phyloP scores from a whole-genome alignment of 2,113 vertebrate genomes.

The Cinclus mexicanus region DNA sequence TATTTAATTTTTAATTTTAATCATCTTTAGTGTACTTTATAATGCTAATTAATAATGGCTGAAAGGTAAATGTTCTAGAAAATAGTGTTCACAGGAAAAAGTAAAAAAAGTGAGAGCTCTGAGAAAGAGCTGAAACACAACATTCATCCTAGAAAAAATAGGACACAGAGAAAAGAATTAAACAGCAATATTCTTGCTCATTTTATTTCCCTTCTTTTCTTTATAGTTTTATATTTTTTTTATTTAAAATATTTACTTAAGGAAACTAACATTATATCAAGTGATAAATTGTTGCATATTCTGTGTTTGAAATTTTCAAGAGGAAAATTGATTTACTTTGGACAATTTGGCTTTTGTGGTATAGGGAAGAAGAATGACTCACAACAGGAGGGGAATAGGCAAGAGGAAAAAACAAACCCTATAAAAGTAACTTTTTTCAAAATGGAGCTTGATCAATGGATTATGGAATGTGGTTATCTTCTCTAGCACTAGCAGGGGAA shows the following conservation, averaged over 20 bases:
- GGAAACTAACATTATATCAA: background rate
- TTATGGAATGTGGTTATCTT: background rate
- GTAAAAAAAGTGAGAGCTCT: background rate
- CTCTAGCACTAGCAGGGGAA: slow-evolving; percentile 19
- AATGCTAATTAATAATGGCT: background rate
- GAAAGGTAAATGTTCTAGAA: background rate
- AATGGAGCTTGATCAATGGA: slow-evolving; percentile 14
- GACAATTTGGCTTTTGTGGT: background rate
- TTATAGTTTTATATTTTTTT: background rate
- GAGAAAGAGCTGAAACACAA: background rate
- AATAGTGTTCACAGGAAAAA: background rate
- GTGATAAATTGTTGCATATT: background rate
- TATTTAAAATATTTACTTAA: background rate
- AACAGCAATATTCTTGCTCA: background rate
- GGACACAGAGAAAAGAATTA: background rate
- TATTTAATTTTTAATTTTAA: background rate
- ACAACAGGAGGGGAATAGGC: background rate
- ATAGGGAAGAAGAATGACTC: background rate
- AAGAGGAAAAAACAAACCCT: background rate
- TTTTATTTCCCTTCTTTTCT: background rate
- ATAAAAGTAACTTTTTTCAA: slow-evolving; percentile 16
- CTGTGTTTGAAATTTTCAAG: background rate
- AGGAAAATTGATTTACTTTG: background rate
- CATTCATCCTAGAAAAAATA: background rate
- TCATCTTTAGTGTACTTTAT: background rate